Evolutionary conservation across 2,797 vertebrate genomes (phyloP).

Genomic region (Masticophis lateralis): DNA sequence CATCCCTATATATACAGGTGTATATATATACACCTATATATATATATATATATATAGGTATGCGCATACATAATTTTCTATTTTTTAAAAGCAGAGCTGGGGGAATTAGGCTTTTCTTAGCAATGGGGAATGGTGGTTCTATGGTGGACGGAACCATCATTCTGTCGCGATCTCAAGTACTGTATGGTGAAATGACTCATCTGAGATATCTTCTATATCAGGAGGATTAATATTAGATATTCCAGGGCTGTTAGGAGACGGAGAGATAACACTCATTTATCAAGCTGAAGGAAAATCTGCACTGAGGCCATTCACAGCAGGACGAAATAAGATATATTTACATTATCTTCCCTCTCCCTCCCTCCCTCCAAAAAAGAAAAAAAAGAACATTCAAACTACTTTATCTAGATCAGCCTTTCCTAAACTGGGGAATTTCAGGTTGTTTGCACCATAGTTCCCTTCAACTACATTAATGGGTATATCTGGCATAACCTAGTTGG

Average conservation of each 20-base stretch:
- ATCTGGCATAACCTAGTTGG: neutral
- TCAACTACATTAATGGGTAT: neutral
- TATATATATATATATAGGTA: no score
- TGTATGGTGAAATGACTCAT: neutral
- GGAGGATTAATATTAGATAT: neutral
- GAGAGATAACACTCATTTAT: neutral
- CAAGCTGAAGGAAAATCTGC: neutral
- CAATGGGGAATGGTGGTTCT: neutral
- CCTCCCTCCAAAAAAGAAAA: neutral
- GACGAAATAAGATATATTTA: neutral
- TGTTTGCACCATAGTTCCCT: neutral
- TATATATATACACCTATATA: no score
- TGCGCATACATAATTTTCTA: neutral
- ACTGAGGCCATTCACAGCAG: neutral
- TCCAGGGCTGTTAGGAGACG: neutral
- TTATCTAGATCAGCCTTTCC: neutral
- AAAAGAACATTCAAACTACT: neutral
- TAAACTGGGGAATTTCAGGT: neutral
- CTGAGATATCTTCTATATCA: neutral
- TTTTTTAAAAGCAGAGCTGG: neutral
- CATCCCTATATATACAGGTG: no score
- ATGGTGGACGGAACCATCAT: neutral
- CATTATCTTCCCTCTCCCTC: neutral
- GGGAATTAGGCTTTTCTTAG: neutral
- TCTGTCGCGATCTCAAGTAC: neutral